Percentiles rank a stretch among this genome's conserved stretches.
phyloP scores from a whole-genome alignment of 30 jellyfish, hydroid and myxozoan species.

The Aurelia sp. region DNA sequence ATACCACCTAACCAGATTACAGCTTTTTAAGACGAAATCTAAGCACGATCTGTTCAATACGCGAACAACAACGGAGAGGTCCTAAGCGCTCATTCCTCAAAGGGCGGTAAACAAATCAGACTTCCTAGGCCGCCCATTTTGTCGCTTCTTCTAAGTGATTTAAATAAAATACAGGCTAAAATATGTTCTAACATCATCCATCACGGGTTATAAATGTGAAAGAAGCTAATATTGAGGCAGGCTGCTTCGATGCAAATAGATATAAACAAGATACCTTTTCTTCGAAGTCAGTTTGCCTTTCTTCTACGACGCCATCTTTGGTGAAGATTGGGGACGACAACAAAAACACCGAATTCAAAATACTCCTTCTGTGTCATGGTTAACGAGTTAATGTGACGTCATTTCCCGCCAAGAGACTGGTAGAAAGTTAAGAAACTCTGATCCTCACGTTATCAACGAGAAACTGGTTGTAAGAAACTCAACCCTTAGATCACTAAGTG shows the following conservation, averaged over 20 bases:
- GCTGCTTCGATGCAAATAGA: slow-evolving; percentile 21
- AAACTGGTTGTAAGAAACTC: too few species aligned
- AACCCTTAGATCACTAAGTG: too few species aligned
- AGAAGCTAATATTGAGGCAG: not conserved
- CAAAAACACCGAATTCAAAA: slow-evolving; percentile 54
- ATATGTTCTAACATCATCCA: not conserved
- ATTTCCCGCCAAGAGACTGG: too few species aligned
- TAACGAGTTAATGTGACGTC: too few species aligned
- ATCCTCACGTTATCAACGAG: too few species aligned
- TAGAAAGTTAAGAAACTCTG: too few species aligned
- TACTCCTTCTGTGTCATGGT: not conserved
- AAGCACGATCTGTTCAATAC: too few species aligned
- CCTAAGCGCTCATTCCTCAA: too few species aligned
- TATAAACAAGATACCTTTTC: not conserved
- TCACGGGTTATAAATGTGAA: not conserved
- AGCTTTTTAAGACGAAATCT: too few species aligned
- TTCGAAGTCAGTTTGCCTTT: not conserved
- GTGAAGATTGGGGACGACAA: slow-evolving; percentile 49
- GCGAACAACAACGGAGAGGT: too few species aligned
- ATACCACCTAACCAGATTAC: too few species aligned
- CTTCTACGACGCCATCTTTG: slow-evolving; percentile 60
- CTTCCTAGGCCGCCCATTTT: slow-evolving; percentile 3
- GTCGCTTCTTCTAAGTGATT: not conserved
- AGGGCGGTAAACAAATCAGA: too few species aligned
- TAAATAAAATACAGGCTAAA: not conserved